Conservation (phyloP, 2,797 vertebrate genomes). For the Benthosema pterotum region DNA sequence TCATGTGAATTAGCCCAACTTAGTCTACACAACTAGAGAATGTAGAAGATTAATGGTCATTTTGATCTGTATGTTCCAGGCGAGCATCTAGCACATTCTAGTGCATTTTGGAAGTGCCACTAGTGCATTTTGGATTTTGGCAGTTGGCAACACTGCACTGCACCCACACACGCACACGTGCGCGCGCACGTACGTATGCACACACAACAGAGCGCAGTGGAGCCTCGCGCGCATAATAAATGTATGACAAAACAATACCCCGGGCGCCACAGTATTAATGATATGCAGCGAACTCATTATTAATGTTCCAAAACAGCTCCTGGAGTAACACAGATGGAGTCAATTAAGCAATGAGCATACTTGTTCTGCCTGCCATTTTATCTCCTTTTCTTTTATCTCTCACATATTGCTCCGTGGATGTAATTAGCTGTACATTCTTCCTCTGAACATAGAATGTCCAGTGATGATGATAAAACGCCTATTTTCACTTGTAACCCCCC, state of each 20-base stretch:
- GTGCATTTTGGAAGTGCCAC: too few species aligned
- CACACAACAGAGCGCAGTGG: constrained; percentile 49
- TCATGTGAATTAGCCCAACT: too few species aligned
- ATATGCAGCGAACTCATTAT: constrained; percentile 82
- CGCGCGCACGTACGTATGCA: too few species aligned
- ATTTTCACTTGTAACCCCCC: constrained; percentile 77
- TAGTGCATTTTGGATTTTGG: too few species aligned
- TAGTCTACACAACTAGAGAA: too few species aligned
- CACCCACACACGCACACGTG: too few species aligned
- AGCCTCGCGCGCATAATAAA: constrained; percentile 76
- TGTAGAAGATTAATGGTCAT: too few species aligned
- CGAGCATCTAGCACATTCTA: too few species aligned
- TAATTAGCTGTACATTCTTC: constrained; percentile 77
- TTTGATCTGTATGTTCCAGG: too few species aligned
- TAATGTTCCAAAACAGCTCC: constrained; percentile 83
- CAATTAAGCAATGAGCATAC: constrained; percentile 82
- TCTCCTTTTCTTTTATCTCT: constrained; percentile 80
- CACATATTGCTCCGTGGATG: constrained; percentile 73
- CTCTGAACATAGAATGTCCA: constrained; percentile 71
- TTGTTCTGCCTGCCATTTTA: constrained; percentile 76
- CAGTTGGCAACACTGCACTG: too few species aligned
- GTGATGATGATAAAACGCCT: constrained; percentile 72
- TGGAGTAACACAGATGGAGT: constrained; percentile 84
- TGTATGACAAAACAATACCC: constrained; percentile 82
- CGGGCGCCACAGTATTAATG: constrained; percentile 77